Conservation (phyloP, 1,140 invertebrate species). For the Colletes gigas region DNA sequence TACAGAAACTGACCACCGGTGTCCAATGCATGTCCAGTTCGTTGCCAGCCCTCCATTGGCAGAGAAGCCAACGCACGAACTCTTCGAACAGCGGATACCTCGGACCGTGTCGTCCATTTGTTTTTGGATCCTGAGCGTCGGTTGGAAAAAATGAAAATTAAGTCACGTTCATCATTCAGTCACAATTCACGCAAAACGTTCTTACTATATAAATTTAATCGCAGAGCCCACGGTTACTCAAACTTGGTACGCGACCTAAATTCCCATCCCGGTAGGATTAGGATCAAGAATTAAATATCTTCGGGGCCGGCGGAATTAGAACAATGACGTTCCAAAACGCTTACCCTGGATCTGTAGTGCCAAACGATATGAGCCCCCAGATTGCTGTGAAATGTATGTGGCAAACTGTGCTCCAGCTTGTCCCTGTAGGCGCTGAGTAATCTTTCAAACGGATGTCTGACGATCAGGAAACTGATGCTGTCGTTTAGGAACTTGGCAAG, state of each 20-base stretch:
- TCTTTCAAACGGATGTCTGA: constrained; percentile 93
- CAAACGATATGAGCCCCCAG: constrained; percentile 88
- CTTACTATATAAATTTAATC: no score
- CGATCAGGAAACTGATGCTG: constrained; percentile 91
- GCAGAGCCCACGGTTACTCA: no score
- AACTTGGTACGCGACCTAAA: no score
- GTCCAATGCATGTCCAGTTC: constrained; percentile 95
- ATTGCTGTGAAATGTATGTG: constrained; percentile 90
- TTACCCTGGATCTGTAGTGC: constrained; percentile 85
- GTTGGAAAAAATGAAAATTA: background rate
- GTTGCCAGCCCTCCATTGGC: constrained; percentile 84
- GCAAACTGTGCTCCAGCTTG: constrained; percentile 91
- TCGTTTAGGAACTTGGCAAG: constrained; percentile 84
- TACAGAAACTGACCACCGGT: constrained; percentile 92
- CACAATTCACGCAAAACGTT: no score
- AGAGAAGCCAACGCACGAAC: constrained; percentile 88
- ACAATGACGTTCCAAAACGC: background rate
- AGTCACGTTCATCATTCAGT: no score
- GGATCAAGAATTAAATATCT: no score
- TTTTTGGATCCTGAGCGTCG: constrained; percentile 68
- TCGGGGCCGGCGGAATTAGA: background rate
- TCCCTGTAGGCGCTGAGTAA: constrained; percentile 94
- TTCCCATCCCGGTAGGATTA: background rate
- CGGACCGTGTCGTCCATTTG: constrained; percentile 76
- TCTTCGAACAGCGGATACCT: constrained; percentile 89